Evolutionary conservation across 1,140 invertebrate genomes (phyloP), one percentile per base, ranked within the genome.

Genomic region (Drosophila sproati): DNA sequence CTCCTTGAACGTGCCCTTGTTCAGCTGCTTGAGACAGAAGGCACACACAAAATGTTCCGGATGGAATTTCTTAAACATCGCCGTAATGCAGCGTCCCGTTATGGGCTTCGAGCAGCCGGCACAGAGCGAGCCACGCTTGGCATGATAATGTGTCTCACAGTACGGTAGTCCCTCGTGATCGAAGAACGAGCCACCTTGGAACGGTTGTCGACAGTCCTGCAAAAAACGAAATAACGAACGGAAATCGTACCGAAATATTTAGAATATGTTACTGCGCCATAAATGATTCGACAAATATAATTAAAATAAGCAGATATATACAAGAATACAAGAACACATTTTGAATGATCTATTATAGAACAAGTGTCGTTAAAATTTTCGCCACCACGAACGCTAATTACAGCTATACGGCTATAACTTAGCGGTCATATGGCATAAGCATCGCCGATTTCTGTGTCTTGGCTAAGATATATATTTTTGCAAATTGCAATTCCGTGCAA

Each of bases 31-130:
- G 70, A 99, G 93, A 89, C 99, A 99, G 93, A 99, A 99, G 2
- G 98, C 98, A 64, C 92, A 92, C 5, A 99, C 98, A 92, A 99
- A 99, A 93, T 99, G 98, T 93, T 99, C 98, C 0, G 98, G 98
- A 93, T 99, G 98, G 94, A 99, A 99, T 93, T 99, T 99, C 56
- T 97, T 95, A 93, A 98, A 99, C 98, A 99, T 99, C 60, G 98
- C 98, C 2, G 98, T 99, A 92, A 99, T 99, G 93, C 98, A 99
- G 10, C 98, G 96, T 63, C 98, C 97, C 70, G 97, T 97, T 90
- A 99, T 99, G 8, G 98, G 98, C 91, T 99, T 98, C 91, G 98
- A 98, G 92, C 99, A 99, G 52, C 98, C 98, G 74, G 98, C 98
- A 93, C 98, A 99, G 0, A 99, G 94, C 0, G 98, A 99, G 32